Evolutionary conservation across 2,113 vertebrate species (phyloP).

Genomic region (Genyomyrus donnyi): DNA sequence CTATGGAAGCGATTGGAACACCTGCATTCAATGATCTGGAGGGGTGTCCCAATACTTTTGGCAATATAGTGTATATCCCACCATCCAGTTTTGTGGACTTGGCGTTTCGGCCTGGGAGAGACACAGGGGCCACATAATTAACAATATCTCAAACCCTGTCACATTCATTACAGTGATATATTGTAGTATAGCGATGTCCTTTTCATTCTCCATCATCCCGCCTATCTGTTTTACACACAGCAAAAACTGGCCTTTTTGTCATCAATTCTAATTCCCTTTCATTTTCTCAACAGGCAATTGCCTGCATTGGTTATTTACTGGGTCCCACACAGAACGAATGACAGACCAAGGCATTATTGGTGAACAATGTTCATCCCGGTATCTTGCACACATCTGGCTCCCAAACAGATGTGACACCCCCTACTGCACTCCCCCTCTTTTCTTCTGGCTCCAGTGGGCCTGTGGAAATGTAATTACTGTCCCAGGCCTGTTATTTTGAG

Average conservation of each 20-base stretch:
- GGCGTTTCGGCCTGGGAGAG: not conserved
- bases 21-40: too few relatives aligned
- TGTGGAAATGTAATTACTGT: not conserved
- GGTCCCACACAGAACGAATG: not conserved
- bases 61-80: not conserved
- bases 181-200: not conserved
- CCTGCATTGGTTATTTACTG: not conserved
- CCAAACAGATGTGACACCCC: not conserved
- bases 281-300: not conserved
- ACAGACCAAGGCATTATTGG: not conserved
- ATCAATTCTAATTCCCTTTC: not conserved
- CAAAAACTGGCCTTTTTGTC: not conserved
- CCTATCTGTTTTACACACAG: not conserved
- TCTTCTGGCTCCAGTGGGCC: not conserved
- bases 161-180: not conserved
- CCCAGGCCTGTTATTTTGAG: not conserved
- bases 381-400: constrained; percentile 4
- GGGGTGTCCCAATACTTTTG: not conserved
- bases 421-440: not conserved
- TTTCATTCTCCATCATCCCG: not conserved
- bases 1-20: too few relatives aligned
- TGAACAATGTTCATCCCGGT: not conserved
- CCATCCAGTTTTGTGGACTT: not conserved
- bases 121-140: not conserved
- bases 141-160: not conserved